Evolutionary conservation across 2,113 vertebrate genomes (phyloP), one percentile per base, ranked within the genome.

Genomic region (Charadrius vociferus): DNA sequence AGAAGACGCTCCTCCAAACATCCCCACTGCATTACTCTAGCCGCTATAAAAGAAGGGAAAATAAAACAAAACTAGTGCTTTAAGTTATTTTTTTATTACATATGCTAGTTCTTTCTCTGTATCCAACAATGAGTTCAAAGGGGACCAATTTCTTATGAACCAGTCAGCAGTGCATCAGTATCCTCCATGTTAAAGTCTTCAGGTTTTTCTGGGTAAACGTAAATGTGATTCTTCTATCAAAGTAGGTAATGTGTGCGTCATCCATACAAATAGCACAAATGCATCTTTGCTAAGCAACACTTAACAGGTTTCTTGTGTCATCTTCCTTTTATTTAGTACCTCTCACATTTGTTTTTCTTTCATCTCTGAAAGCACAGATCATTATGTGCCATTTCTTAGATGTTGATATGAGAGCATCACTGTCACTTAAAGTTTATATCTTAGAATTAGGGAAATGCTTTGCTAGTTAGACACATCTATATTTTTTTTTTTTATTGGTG

Each of bases 301-400:
- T 77, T 94, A 79, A 93, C 93, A 94, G 75, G 58, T 52, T 91
- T 93, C 41, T 47, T 9, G 2, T 91, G 81, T 85, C 94, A 72
- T 62, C 41, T 22, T 93, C 37, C 52, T 85, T 70, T 91, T 90
- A 85, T 67, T 94, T 94, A 56, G 70, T 73, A 37, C 27, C 49
- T 95, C 59, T 90, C 89, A 90, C 66, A 84, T 72, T 91, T 96
- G 93, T 90, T 90, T 88, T 72, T 71, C 94, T 96, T 96, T 95
- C 47, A 86, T 95, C 81, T 97, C 75, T 83, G 91, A 93, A 96
- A 96, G 78, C 56, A 66, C 63, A 91, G 86, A 91, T 96, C 88
- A 58, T 93, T 94, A 81, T 63, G 22, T 88, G 89, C 67, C 53
- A 19, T 85, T 91, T 95, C 59, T 84, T 61, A 75, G 70, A 50